These are phyloP conservation scores for Pogonus chalceus DNA, from an alignment of 1,140 invertebrate genomes.

Conservation along the genomic window DNA sequence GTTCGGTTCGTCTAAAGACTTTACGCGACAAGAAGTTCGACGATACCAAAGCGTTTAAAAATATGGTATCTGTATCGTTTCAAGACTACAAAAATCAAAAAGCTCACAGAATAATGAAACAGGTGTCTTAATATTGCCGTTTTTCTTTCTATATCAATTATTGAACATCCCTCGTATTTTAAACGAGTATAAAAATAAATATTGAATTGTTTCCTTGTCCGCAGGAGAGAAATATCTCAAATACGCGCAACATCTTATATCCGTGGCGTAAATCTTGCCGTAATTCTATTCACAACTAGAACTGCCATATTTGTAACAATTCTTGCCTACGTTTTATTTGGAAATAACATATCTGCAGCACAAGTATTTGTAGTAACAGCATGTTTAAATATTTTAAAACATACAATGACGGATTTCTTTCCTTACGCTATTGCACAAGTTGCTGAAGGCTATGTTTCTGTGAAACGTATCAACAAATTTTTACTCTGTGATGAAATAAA, in stretches of 20 bases:
- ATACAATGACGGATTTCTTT: constrained; percentile 64
- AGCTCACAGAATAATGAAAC: no score
- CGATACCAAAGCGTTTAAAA: no score
- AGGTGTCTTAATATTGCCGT: no score
- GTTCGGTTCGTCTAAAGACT: no score
- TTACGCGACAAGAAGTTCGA: no score
- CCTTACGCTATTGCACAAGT: constrained; percentile 48
- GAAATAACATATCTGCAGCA: constrained; percentile 56
- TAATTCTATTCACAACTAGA: constrained; percentile 60
- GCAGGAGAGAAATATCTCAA: constrained; percentile 53
- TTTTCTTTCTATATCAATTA: no score
- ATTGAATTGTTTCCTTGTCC: no score
- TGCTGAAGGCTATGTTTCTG: constrained; percentile 57
- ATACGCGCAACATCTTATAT: constrained; percentile 58
- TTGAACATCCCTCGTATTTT: no score
- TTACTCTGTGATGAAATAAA: constrained; percentile 52
- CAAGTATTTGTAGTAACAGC: constrained; percentile 65
- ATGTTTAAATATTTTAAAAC: constrained; percentile 59
- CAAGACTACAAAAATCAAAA: no score
- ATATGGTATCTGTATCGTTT: no score
- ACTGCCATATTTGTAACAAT: constrained; percentile 71
- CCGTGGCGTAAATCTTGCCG: constrained; percentile 58
- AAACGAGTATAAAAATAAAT: no score
- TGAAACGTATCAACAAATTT: constrained; percentile 55
- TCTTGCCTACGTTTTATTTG: constrained; percentile 60